Evolutionary conservation across 2,888 invertebrate species (phyloP), one percentile per base, ranked within the genome.

Genomic region (Drosophila siamana): DNA sequence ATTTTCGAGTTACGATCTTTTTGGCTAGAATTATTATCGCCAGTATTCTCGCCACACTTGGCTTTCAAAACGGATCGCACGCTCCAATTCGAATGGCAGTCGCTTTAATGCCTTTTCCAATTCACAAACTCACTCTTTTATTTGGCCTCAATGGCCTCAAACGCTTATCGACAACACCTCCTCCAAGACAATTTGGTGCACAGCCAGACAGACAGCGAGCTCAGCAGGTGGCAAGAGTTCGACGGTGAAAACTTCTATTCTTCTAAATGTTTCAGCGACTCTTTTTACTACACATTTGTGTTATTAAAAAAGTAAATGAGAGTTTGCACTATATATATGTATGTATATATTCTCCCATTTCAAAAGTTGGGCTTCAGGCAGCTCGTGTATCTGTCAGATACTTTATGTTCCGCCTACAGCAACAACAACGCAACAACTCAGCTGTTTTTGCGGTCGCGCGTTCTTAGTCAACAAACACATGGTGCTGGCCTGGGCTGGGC

Each of bases 341-440:
- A n/a, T n/a, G n/a, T n/a, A n/a, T n/a, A n/a, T n/a, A n/a, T n/a
- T n/a, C n/a, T n/a, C n/a, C n/a, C n/a, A n/a, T n/a, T n/a, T n/a
- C n/a, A n/a, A n/a, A n/a, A n/a, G n/a, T n/a, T n/a, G n/a, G n/a
- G n/a, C n/a, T n/a, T 55, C 15, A 26, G 13, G 9, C 30, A 8
- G 30, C 47, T 8, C 13, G 38, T 76, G 71, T 79, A 79, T 73
- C 88, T 72, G 72, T 50, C 62, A 86, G 88, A 88, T 86, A 88
- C 78, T 64, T 78, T 85, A 71, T 63, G 56, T 30, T 50, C 59
- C 55, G 74, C 62, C 74, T 75, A 57, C 26, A 7, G 26, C 26
- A 26, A 7, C 26, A 26, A 26, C 50, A 65, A 61, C 51, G 54
- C 59, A 69, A 22, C 43, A 30, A 4, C 43, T 85, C 82, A 87